Base-by-base conservation (phyloP, 2,888 invertebrate genomes). In the Lasioglossum marginatum region DNA sequence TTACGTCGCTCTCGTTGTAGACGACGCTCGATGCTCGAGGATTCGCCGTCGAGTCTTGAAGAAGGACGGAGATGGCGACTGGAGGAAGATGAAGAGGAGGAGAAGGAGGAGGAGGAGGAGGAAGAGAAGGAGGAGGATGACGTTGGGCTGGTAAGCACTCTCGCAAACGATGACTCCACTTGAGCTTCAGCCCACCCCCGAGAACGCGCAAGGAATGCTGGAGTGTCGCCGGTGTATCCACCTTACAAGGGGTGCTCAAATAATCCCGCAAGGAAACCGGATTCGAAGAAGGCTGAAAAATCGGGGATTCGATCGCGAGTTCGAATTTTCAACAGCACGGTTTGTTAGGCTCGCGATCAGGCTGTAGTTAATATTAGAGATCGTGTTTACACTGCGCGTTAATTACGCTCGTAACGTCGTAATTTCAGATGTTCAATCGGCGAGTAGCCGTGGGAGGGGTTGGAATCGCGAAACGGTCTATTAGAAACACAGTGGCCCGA, bases 141-240 rank as follows among this genome's bases (percentile, higher is more conserved):
- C 92, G 93, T 90, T 92, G 91, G 89, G 90, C 91, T 91, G 79
- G 90, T 92, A 92, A 94, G 93, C 92, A 94, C 92, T 92, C 93
- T 93, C 91, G 91, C 93, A 91, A 91, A 92, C 93, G 92, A 94
- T 93, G 93, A 93, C 93, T 93, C 90, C 92, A 93, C 94, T 94
- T 92, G 91, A 94, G 91, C 91, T 92, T 89, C 92, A 90, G 88
- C 89, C 91, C 88, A 86, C 87, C 88, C 88, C 88, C 71, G 87
- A 89, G 89, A 89, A 92, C 92, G 89, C 90, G 91, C 91, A 93
- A 93, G 93, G 90, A 94, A 94, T 92, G 89, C 91, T 92, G 90
- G 91, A 93, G 92, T 93, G 91, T 92, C 91, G 87, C 87, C 90
- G 92, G 89, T 91, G 91, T 91, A 92, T 92, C 92, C 91, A 91